phyloP scores from a whole-genome alignment of 2,888 invertebrate genomes.

The Strigamia transsilvanica region DNA sequence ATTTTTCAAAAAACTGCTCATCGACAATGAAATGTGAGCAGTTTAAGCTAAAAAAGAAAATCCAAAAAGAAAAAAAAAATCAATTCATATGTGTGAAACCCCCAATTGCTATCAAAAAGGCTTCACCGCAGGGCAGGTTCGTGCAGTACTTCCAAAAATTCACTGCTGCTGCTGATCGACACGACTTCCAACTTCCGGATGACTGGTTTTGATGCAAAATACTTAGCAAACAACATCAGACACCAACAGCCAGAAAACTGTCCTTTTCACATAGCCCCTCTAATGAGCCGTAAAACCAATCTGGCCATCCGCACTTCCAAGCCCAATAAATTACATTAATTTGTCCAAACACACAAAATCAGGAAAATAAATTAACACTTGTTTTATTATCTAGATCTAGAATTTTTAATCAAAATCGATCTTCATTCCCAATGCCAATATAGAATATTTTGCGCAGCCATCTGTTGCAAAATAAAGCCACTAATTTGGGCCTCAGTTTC shows the following conservation, averaged over 20 bases:
- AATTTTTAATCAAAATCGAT: neutral
- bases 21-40: too few species aligned
- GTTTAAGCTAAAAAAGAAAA: too few species aligned
- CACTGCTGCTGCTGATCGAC: neutral
- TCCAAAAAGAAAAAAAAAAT: too few species aligned
- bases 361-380: neutral
- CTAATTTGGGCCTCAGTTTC: neutral
- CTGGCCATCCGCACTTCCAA: neutral
- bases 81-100: too few species aligned
- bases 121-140: neutral
- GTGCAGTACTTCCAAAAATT: neutral
- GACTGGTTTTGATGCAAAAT: neutral
- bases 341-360: neutral
- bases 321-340: neutral
- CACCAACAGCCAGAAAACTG: neutral
- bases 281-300: slow-evolving; percentile 20
- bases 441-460: neutral
- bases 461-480: neutral
- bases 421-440: neutral
- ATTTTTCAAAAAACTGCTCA: too few species aligned
- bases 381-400: too few species aligned
- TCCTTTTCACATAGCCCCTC: neutral
- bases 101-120: too few species aligned
- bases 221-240: slow-evolving; percentile 1
- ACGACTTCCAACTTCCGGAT: neutral